phyloP scores from a whole-genome alignment of 2,888 invertebrate genomes.

The Noctua janthina region DNA sequence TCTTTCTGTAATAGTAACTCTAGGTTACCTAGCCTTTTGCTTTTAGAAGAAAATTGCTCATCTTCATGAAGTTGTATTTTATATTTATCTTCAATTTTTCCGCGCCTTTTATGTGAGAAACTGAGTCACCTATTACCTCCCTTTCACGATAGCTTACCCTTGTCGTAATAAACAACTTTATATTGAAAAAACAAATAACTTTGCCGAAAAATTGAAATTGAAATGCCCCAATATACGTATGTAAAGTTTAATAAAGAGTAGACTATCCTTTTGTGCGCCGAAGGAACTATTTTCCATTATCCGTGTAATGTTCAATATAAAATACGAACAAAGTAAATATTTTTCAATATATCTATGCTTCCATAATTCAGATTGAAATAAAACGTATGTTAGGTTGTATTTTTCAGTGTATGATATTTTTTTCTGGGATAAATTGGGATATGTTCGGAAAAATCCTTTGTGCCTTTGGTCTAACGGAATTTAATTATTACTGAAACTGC shows the following conservation, averaged over 20 bases:
- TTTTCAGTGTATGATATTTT: slow-evolving; percentile 44
- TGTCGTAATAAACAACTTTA: slow-evolving; percentile 54
- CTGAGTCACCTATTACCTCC: slow-evolving; percentile 52
- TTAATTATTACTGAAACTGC: slow-evolving; percentile 29
- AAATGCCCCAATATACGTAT: slow-evolving; percentile 40
- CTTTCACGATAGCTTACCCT: slow-evolving; percentile 45
- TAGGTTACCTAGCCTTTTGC: slow-evolving; percentile 44
- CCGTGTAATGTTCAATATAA: slow-evolving; percentile 57
- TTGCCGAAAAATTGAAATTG: slow-evolving; percentile 57
- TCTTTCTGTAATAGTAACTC: slow-evolving; percentile 40
- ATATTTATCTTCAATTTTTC: slow-evolving; percentile 50
- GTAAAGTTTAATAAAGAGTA: slow-evolving; percentile 57
- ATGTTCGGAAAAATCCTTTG: slow-evolving; percentile 38
- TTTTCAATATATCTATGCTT: slow-evolving; percentile 63
- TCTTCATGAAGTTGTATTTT: slow-evolving; percentile 49
- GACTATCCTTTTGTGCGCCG: slow-evolving; percentile 41
- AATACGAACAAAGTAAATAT: slow-evolving; percentile 60
- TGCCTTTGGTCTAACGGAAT: slow-evolving; percentile 33
- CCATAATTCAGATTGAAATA: slow-evolving; percentile 51
- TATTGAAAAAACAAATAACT: slow-evolving; percentile 61
- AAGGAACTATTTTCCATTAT: slow-evolving; percentile 63
- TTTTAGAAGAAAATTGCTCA: slow-evolving; percentile 46
- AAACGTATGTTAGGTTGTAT: slow-evolving; percentile 35
- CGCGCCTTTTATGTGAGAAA: slow-evolving; percentile 49
- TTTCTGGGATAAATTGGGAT: slow-evolving; percentile 15